These are phyloP conservation scores for Acrossocheilus wenchowensis DNA, from an alignment of 2,797 vertebrate species.

Conservation along the genomic window DNA sequence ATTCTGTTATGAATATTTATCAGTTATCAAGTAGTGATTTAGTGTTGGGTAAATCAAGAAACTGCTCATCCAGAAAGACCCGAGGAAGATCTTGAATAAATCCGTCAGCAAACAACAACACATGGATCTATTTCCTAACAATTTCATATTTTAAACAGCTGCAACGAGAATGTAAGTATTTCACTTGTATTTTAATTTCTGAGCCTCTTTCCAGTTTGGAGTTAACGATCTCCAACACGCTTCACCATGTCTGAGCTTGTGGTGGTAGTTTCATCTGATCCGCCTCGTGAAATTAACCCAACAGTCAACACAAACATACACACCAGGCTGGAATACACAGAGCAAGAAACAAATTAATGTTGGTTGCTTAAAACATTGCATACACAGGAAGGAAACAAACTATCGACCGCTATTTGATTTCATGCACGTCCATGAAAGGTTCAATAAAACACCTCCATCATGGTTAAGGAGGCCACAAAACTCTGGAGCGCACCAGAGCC, in stretches of 20 bases:
- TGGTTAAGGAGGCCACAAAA: conserved; percentile 48
- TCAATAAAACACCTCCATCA: conserved; percentile 48
- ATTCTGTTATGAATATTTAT: conserved; percentile 32
- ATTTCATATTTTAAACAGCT: conserved; percentile 12
- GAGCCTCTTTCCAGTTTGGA: conserved; percentile 51
- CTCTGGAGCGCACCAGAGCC: conserved; percentile 57
- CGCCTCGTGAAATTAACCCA: conserved; percentile 37
- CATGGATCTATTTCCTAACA: background rate
- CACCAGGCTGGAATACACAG: background rate
- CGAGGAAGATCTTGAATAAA: conserved; percentile 66
- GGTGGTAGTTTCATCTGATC: conserved; percentile 59
- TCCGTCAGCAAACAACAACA: conserved; percentile 64
- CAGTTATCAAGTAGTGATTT: conserved; percentile 66
- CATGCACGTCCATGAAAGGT: conserved; percentile 15
- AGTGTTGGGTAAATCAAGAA: conserved; percentile 61
- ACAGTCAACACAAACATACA: conserved; percentile 37
- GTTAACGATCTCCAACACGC: conserved; percentile 50
- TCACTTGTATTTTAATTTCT: conserved; percentile 50
- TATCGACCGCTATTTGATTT: conserved; percentile 21
- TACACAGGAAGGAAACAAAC: conserved; percentile 8
- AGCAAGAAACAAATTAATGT: background rate
- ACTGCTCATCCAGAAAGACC: conserved; percentile 58
- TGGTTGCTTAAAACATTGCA: conserved; percentile 7
- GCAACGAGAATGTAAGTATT: conserved; percentile 52
- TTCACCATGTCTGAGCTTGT: conserved; percentile 51